Evolutionary conservation across 2,888 invertebrate genomes (phyloP).

Genomic region (Troides oblongomaculatus): DNA sequence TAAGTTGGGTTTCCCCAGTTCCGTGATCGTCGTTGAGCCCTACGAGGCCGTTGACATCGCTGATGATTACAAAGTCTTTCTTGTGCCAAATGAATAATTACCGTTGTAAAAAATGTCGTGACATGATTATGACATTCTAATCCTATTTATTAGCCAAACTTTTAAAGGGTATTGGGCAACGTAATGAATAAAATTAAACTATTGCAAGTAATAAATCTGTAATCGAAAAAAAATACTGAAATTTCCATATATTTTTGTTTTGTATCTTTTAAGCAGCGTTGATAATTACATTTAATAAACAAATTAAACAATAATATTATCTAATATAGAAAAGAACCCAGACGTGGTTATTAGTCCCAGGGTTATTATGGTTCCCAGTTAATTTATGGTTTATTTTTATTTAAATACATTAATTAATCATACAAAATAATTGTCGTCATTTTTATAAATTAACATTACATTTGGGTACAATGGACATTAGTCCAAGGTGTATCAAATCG

Average conservation of each 20-base stretch:
- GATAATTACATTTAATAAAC: too few species aligned
- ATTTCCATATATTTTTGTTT: too few species aligned
- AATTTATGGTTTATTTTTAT: too few species aligned
- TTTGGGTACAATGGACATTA: slow-evolving; percentile 13
- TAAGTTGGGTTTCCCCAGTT: slow-evolving; percentile 38
- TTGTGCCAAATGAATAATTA: slow-evolving; percentile 71
- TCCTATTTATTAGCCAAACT: slow-evolving; percentile 19
- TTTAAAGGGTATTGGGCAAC: neutral
- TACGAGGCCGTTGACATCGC: slow-evolving; percentile 55
- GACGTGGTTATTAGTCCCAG: too few species aligned
- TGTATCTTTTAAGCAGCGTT: too few species aligned
- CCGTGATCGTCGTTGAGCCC: slow-evolving; percentile 37
- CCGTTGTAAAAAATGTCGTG: slow-evolving; percentile 37
- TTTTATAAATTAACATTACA: neutral
- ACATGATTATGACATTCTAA: slow-evolving; percentile 13
- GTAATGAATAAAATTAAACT: too few species aligned
- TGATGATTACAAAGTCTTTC: slow-evolving; percentile 46
- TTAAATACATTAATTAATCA: slow-evolving; percentile 13
- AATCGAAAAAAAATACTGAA: too few species aligned
- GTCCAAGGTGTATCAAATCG: neutral
- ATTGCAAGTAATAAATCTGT: too few species aligned
- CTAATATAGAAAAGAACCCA: too few species aligned
- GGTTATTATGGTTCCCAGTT: too few species aligned
- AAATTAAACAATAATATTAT: too few species aligned
- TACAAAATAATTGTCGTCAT: slow-evolving; percentile 2